Evolutionary conservation across 2,888 invertebrate genomes (phyloP).

Genomic region (Clostera curtula): DNA sequence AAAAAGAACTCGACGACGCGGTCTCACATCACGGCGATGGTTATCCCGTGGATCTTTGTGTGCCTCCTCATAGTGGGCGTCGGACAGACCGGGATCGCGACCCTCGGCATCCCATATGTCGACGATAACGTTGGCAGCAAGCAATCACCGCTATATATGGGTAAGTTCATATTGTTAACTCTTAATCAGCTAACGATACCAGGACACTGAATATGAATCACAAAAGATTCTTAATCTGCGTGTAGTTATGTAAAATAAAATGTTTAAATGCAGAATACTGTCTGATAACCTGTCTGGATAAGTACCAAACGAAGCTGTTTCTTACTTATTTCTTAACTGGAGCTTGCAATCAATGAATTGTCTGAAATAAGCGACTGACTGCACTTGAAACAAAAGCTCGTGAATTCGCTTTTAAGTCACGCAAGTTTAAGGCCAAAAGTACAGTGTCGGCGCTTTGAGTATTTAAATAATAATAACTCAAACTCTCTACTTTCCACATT

Average conservation of each 20-base stretch:
- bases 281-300: too few species aligned
- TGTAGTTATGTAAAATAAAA: too few species aligned
- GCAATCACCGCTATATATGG: conserved; percentile 94
- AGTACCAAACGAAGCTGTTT: too few species aligned
- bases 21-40: conserved; percentile 85
- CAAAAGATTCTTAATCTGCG: too few species aligned
- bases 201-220: too few species aligned
- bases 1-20: conserved; percentile 80
- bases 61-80: conserved; percentile 92
- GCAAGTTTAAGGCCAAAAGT: too few species aligned
- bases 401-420: too few species aligned
- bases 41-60: conserved; percentile 90
- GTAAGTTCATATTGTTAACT: conserved; percentile 64
- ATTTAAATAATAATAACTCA: too few species aligned
- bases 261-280: too few species aligned
- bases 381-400: conserved; percentile 15
- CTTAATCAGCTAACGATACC: too few species aligned
- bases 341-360: conserved; percentile 8
- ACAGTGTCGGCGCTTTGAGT: too few species aligned
- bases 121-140: conserved; percentile 95
- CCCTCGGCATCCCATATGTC: conserved; percentile 93
- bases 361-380: conserved; percentile 10
- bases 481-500: conserved; percentile 31
- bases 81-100: conserved; percentile 94
- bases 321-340: conserved; percentile 5